Conservation (phyloP, 2,113 vertebrate genomes). For the Condylura cristata region DNA sequence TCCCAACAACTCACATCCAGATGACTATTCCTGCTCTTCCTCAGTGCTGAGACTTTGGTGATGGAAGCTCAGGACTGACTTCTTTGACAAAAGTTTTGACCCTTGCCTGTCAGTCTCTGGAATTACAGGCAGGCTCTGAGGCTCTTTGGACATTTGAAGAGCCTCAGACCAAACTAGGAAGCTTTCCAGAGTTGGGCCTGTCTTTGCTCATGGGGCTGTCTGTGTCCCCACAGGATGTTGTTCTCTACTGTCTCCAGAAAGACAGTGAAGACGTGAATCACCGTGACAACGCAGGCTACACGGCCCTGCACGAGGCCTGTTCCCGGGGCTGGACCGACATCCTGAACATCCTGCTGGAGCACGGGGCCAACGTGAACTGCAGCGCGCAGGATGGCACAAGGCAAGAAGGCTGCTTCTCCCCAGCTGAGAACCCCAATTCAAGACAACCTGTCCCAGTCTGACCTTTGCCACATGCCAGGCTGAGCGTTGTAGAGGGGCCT, state of each 20-base stretch:
- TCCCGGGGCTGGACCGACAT: slow-evolving; percentile 96
- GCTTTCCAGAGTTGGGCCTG: background rate
- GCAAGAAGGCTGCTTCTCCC: slow-evolving; percentile 81
- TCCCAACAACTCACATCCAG: background rate
- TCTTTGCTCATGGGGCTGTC: background rate
- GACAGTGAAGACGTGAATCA: slow-evolving; percentile 97
- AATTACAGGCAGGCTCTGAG: background rate
- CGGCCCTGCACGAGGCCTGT: slow-evolving; percentile 96
- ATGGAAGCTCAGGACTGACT: background rate
- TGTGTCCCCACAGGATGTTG: slow-evolving; percentile 90
- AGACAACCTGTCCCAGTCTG: background rate
- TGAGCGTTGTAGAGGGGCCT: background rate
- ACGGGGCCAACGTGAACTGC: slow-evolving; percentile 98
- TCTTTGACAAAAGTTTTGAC: background rate
- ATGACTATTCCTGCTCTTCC: background rate
- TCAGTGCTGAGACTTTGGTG: background rate
- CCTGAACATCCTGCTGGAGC: slow-evolving; percentile 94
- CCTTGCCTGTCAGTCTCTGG: background rate
- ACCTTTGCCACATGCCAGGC: background rate
- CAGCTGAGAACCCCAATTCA: background rate
- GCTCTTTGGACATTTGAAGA: background rate
- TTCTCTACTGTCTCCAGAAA: slow-evolving; percentile 97
- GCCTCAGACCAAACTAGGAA: background rate
- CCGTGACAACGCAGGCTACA: slow-evolving; percentile 97
- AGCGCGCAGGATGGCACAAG: slow-evolving; percentile 98